Percentiles rank a stretch among this genome's conserved stretches.
phyloP scores from a whole-genome alignment of 2,113 vertebrate species.

The Thalassoma bifasciatum region DNA sequence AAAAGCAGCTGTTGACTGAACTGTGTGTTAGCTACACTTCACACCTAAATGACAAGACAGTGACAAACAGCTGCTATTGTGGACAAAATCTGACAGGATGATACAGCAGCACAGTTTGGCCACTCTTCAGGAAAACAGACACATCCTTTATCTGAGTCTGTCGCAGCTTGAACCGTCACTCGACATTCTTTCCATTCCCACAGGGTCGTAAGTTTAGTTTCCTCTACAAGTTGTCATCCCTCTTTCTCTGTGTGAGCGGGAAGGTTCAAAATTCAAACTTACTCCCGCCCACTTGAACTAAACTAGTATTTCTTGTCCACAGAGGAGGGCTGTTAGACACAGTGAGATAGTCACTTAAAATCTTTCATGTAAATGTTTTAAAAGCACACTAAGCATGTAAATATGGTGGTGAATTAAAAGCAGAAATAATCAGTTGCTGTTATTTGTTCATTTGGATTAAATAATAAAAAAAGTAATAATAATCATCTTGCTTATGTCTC shows the following conservation, averaged over 20 bases:
- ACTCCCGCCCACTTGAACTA: conserved; percentile 53
- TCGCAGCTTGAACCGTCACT: conserved; percentile 38
- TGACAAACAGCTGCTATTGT: conserved; percentile 29
- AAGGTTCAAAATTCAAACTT: conserved; percentile 77
- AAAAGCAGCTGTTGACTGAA: not conserved
- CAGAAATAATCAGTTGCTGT: no score
- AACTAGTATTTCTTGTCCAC: conserved; percentile 56
- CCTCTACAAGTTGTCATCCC: conserved; percentile 30
- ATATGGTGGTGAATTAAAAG: not conserved
- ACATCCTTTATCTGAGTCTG: conserved; percentile 59
- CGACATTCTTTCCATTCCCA: conserved; percentile 79
- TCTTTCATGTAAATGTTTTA: not conserved
- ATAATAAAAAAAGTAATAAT: not conserved
- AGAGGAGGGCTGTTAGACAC: conserved; percentile 8
- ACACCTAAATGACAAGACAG: conserved; percentile 38
- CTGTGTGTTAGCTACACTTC: not conserved
- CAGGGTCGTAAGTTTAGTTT: conserved; percentile 54
- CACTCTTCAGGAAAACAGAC: conserved; percentile 61
- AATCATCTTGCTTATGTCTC: not conserved
- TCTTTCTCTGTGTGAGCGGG: conserved; percentile 58
- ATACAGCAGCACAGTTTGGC: conserved; percentile 7
- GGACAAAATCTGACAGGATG: conserved; percentile 6
- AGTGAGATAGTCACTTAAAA: not conserved
- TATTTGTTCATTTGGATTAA: not conserved
- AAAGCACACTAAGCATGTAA: not conserved